These are phyloP conservation scores for Tipula vernalis DNA, from an alignment of 2,888 invertebrate genomes.

Conservation along the genomic window DNA sequence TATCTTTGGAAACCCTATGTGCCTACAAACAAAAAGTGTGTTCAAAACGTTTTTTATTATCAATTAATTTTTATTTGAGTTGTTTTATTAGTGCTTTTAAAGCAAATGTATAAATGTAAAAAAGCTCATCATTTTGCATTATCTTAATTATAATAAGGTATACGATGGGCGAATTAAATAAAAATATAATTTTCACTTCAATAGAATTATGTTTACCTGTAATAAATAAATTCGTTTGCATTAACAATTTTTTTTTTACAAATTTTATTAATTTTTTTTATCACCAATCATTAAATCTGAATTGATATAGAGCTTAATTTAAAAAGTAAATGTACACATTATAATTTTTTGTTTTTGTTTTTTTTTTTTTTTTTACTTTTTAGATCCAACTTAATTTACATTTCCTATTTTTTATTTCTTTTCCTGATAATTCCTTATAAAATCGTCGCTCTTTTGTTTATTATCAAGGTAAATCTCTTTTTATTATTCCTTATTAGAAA, in stretches of 20 bases:
- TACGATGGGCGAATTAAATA: background rate
- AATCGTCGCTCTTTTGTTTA: slow-evolving; percentile 4
- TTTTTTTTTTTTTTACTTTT: background rate
- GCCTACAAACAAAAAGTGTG: too few species aligned
- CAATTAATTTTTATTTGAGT: too few species aligned
- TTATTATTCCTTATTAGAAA: background rate
- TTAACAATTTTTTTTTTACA: background rate
- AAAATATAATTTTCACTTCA: background rate
- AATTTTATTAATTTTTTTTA: background rate
- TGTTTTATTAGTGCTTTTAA: too few species aligned
- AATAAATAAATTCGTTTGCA: background rate
- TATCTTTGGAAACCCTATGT: too few species aligned
- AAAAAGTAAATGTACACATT: background rate
- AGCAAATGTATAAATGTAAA: background rate
- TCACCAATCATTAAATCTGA: background rate
- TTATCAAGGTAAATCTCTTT: background rate
- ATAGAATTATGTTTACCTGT: background rate
- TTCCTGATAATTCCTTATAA: background rate
- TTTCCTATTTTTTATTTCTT: background rate
- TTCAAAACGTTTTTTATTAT: background rate
- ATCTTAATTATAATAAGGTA: background rate
- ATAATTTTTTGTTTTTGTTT: background rate
- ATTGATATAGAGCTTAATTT: background rate
- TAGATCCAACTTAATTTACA: background rate
- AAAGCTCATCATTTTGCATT: background rate